A percentile compares a stretch with the other conserved stretches of the same genome.
Conservation (phyloP, 2,113 vertebrate genomes). For the Kryptolebias marmoratus region DNA sequence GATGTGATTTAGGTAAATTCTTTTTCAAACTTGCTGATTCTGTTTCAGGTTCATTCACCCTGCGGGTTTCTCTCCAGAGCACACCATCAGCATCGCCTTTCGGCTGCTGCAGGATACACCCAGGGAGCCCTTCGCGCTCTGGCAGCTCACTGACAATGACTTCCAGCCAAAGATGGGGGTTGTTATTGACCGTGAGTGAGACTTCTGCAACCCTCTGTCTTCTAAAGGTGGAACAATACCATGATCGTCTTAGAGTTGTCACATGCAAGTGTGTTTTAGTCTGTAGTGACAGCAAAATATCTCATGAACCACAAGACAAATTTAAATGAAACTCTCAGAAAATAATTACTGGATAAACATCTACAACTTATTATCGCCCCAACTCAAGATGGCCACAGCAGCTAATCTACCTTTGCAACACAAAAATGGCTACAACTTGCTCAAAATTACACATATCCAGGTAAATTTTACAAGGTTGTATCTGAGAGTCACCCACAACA, state of each 20-base stretch:
- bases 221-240: background rate
- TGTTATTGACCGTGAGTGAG: conserved; percentile 88
- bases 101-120: conserved; percentile 88
- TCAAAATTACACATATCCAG: too few relatives aligned
- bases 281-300: too few relatives aligned
- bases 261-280: too few relatives aligned
- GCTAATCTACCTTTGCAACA: too few relatives aligned
- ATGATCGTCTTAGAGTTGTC: background rate
- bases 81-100: conserved; percentile 86
- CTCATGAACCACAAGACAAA: too few relatives aligned
- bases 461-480: too few relatives aligned
- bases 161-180: conserved; percentile 91
- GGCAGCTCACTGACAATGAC: conserved; percentile 90
- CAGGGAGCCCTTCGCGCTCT: conserved; percentile 88
- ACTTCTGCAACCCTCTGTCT: background rate
- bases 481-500: too few relatives aligned
- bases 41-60: conserved; percentile 82
- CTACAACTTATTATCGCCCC: too few relatives aligned
- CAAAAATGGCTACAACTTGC: too few relatives aligned
- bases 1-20: background rate
- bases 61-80: conserved; percentile 83
- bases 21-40: background rate
- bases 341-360: too few relatives aligned
- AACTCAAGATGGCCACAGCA: too few relatives aligned
- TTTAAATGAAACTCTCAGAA: too few relatives aligned